Evolutionary conservation across 2,113 vertebrate species (phyloP).

Genomic region (Turnix velox): DNA sequence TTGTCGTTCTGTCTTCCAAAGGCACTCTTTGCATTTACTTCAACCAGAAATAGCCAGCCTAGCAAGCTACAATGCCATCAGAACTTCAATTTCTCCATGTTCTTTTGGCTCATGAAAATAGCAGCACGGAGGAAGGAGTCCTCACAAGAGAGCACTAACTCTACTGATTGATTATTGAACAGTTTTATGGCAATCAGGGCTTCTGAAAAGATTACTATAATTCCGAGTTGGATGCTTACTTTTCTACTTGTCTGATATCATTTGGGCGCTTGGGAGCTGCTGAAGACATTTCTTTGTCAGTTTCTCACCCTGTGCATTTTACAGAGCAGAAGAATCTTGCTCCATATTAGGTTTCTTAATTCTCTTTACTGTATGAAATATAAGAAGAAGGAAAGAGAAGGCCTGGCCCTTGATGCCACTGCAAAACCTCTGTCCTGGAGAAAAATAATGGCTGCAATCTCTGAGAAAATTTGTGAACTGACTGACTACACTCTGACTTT

Average conservation of each 20-base stretch:
- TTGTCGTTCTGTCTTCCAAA: not conserved
- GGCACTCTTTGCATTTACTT: not conserved
- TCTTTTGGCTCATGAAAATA: not conserved
- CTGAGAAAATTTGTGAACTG: not conserved
- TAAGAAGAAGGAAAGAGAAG: not conserved
- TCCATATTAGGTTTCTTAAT: not conserved
- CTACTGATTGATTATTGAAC: not conserved
- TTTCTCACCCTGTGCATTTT: not conserved
- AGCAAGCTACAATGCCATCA: not conserved
- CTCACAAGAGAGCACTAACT: not conserved
- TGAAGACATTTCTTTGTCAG: not conserved
- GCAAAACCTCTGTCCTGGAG: not conserved
- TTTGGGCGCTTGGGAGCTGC: not conserved
- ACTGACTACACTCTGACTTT: not conserved
- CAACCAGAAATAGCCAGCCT: not conserved
- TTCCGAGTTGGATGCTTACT: not conserved
- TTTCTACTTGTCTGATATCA: not conserved
- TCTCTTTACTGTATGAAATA: not conserved
- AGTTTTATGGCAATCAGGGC: not conserved
- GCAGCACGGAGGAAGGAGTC: not conserved
- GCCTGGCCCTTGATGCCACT: not conserved
- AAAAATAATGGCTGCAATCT: not conserved
- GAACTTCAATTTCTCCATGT: not conserved
- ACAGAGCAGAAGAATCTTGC: not conserved
- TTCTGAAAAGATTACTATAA: not conserved